Percentiles rank a stretch among this genome's conserved stretches.
phyloP scores from a whole-genome alignment of 2,888 invertebrate genomes.

The Nipponacmea schrenckii region DNA sequence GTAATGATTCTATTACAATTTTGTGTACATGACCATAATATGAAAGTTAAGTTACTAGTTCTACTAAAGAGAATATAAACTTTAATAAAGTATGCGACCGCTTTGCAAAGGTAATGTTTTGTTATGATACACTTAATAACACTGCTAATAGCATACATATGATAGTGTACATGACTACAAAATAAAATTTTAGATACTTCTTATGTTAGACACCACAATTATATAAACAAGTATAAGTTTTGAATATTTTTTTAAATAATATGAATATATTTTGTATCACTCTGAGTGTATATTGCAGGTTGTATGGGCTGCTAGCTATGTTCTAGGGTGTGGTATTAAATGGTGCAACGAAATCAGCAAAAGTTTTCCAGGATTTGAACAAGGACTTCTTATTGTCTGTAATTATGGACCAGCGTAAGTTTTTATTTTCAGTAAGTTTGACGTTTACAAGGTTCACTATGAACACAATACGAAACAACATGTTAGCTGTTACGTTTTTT shows the following conservation, averaged over 20 bases:
- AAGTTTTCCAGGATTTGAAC: no score
- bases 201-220: no score
- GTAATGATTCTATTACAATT: not conserved
- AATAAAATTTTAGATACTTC: no score
- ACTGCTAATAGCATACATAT: not conserved
- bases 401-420: not conserved
- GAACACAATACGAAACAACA: no score
- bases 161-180: not conserved
- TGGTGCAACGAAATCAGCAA: not conserved
- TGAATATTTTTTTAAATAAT: no score
- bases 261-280: no score
- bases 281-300: not conserved
- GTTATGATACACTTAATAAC: not conserved
- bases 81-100: not conserved
- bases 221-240: no score
- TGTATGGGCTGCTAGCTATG: not conserved
- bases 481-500: no score
- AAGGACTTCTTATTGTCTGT: not conserved
- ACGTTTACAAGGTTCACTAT: no score
- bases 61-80: not conserved
- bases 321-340: not conserved
- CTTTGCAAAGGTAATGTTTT: no score
- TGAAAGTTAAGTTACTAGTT: not conserved
- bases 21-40: not conserved
- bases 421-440: no score